Base-by-base conservation (phyloP, 2,797 vertebrate species). In the Notamacropus eugenii region DNA sequence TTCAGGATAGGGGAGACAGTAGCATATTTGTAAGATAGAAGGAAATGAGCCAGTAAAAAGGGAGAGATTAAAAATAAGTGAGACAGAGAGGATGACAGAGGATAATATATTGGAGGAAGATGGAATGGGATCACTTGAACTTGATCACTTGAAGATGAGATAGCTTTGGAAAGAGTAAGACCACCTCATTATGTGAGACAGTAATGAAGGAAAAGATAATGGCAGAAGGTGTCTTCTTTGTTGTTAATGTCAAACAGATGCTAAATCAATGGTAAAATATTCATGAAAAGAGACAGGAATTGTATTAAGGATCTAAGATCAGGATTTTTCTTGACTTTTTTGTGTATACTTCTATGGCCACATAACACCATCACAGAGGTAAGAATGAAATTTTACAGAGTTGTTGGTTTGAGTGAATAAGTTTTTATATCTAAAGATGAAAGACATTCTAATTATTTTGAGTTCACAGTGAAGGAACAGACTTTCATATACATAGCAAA, bases 181-280 rank as follows among this genome's bases (percentile, higher is more conserved):
- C 67, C 67, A 40, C 16, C 2, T 74, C 67, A 74, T 40, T 74
- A 14, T 40, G n/a, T 74, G n/a, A 74, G 67, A 46, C 12, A 14
- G 22, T 46, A 46, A 0, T 46, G 16, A 67, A 67, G 58, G 58
- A 59, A 34, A 34, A 67, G 40, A 46, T 46, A 46, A 11, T 82
- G 40, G 22, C 40, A 46, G 40, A 46, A 82, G 22, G 22, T 24
- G 27, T 82, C 74, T 82, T 22, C 14, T 40, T 74, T 82, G n/a
- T 46, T 90, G 57, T 93, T 90, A n/a, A 57, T 55, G 12, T 91
- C 90, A 67, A 1, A 58, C 56, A 55, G 95, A 93, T 31, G 93
- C 67, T 92, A 54, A 74, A 24, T 82, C 92, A 92, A n/a, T 62
- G 13, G 57, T 55, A 94, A 96, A 96, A 90, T 91, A 91, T 97